A percentile compares a stretch with the other conserved stretches of the same genome.
Conservation (phyloP, 1,140 invertebrate genomes). For the Dreissena polymorpha region DNA sequence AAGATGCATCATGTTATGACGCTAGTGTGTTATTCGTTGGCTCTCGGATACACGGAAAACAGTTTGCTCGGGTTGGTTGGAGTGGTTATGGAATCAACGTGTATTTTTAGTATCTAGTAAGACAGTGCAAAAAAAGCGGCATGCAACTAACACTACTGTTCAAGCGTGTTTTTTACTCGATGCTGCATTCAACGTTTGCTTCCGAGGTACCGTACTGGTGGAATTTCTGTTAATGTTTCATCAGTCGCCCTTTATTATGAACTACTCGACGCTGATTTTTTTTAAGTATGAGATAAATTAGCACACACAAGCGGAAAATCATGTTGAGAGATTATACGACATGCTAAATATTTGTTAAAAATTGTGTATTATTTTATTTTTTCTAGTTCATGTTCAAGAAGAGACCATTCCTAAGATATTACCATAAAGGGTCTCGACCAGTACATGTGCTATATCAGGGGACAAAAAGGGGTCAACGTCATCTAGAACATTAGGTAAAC, state of each 20-base stretch:
- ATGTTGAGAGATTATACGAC: too few relatives aligned
- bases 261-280: slow-evolving; percentile 58
- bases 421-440: too few relatives aligned
- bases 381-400: too few relatives aligned
- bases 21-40: slow-evolving; percentile 55
- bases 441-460: too few relatives aligned
- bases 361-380: too few relatives aligned
- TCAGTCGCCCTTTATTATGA: slow-evolving; percentile 60
- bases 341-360: too few relatives aligned
- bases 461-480: too few relatives aligned
- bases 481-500: too few relatives aligned
- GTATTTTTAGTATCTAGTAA: slow-evolving; percentile 55
- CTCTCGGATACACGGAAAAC: slow-evolving; percentile 58
- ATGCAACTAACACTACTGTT: slow-evolving; percentile 41
- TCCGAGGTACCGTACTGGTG: slow-evolving; percentile 56
- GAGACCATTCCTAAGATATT: too few relatives aligned
- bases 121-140: slow-evolving; percentile 20
- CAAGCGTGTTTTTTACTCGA: slow-evolving; percentile 45
- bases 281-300: too few relatives aligned
- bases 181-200: slow-evolving; percentile 47
- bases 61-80: slow-evolving; percentile 57
- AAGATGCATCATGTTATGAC: slow-evolving; percentile 57
- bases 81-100: slow-evolving; percentile 57
- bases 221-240: slow-evolving; percentile 62
- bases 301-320: too few relatives aligned